Evolutionary conservation across 2,888 invertebrate genomes (phyloP), one percentile per base, ranked within the genome.

Genomic region (Invenusta paracnida): DNA sequence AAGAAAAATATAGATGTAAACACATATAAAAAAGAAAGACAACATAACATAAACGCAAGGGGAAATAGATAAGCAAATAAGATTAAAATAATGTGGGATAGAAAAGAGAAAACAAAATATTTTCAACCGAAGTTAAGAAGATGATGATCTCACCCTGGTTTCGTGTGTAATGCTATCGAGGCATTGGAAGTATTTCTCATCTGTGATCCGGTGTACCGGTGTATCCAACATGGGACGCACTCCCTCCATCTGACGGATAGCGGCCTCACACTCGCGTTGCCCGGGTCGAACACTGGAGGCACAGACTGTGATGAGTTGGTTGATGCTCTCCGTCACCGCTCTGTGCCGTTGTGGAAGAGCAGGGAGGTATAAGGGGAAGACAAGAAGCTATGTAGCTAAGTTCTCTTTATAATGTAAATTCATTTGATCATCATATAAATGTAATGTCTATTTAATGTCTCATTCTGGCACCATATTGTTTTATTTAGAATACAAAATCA

Each of bases 211-310:
- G 91, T 97, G 96, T 83, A 94, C 94, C 25, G 97, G 96, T 90
- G 95, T 94, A 88, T 95, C 94, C 83, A 98, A 93, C 87, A 97
- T 93, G 0, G 95, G 94, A 27, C 94, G 93, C 91, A 95, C 94
- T 86, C 95, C 94, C 91, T 92, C 95, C 87, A 98, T 96, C 91
- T 95, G 95, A 88, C 97, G 93, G 85, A 98, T 94, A 0, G 98
- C 97, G 88, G 95, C 97, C 90, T 96, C 96, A 92, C 98, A 98
- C 90, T 98, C 98, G 91, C 95, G 96, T 92, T 97, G 97, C 0
- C 98, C 97, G 0, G 98, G 97, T 25, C 67, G 1, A n/a, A 84
- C 25, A 81, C 67, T 84, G 2, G 84, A 66, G 28, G 84, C 66
- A 25, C 66, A 27, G 27, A n/a, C 67, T 25, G 84, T 84, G 23